A percentile compares a stretch with the other conserved stretches of the same genome.
Evolutionary conservation across 2,888 invertebrate genomes (phyloP).

Genomic region (Halictus ligatus): DNA sequence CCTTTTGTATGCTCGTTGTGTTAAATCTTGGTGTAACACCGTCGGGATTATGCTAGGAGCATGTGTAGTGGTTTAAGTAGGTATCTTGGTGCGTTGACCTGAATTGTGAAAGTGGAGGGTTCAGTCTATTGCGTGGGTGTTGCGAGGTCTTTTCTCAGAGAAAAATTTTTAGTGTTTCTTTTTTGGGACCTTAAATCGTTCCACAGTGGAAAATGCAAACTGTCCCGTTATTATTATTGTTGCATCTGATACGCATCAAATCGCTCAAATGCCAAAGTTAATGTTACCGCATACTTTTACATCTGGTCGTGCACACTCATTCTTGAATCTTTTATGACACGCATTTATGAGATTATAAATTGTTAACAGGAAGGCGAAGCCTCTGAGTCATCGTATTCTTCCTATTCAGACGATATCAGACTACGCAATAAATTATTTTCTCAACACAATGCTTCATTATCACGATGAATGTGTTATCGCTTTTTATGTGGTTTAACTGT

Average conservation of each 20-base stretch:
- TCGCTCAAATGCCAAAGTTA: too few species aligned
- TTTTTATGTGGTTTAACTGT: not conserved
- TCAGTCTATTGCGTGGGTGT: not conserved
- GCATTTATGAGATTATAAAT: not conserved
- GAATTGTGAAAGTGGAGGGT: not conserved
- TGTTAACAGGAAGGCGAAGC: not conserved
- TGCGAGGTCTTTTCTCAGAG: not conserved
- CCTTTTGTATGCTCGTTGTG: not conserved
- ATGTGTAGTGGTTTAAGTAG: constrained; percentile 4
- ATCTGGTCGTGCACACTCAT: not conserved
- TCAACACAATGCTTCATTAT: not conserved
- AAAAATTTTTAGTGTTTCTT: not conserved
- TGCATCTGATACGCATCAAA: too few species aligned
- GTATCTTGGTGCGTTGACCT: not conserved
- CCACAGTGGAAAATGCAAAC: too few species aligned
- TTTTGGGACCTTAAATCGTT: too few species aligned
- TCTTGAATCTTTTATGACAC: not conserved
- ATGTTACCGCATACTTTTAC: too few species aligned
- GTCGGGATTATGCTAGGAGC: not conserved
- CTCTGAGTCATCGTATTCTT: not conserved
- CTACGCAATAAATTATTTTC: not conserved
- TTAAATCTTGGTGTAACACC: not conserved
- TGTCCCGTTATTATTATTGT: too few species aligned
- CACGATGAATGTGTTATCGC: not conserved
- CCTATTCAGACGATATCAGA: not conserved